Conservation (phyloP, 2,888 invertebrate genomes). For the Hirudinaria manillensis region DNA sequence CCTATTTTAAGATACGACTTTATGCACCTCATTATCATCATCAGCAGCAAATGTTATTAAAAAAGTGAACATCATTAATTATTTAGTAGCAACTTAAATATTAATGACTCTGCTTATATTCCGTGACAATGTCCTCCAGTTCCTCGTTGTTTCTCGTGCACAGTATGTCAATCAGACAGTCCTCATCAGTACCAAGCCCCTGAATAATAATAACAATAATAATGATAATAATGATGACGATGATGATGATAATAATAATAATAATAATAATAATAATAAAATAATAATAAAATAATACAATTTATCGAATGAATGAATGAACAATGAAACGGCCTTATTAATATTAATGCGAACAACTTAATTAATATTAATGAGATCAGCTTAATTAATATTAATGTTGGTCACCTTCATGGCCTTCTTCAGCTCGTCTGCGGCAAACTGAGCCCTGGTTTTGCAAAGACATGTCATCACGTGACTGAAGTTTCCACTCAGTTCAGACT, state of each 20-base stretch:
- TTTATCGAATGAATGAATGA: too few species aligned
- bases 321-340: too few species aligned
- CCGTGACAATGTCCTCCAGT: conserved; percentile 48
- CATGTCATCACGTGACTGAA: conserved; percentile 46
- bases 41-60: too few species aligned
- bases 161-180: conserved; percentile 52
- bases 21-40: too few species aligned
- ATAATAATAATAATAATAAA: too few species aligned
- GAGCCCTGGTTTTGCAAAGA: conserved; percentile 49
- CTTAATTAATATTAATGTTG: not conserved
- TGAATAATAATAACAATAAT: too few species aligned
- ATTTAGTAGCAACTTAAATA: conserved; percentile 38
- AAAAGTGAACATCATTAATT: too few species aligned
- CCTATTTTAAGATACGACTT: conserved; percentile 33
- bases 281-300: too few species aligned
- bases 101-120: conserved; percentile 52
- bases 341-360: not conserved
- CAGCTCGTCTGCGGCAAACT: conserved; percentile 52
- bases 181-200: conserved; percentile 54
- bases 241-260: too few species aligned
- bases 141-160: conserved; percentile 53
- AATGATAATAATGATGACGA: too few species aligned
- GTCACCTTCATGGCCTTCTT: conserved; percentile 51
- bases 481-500: conserved; percentile 52
- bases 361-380: not conserved